Conservation (phyloP, 2,797 vertebrate genomes). For the Dromococcyx pavoninus region DNA sequence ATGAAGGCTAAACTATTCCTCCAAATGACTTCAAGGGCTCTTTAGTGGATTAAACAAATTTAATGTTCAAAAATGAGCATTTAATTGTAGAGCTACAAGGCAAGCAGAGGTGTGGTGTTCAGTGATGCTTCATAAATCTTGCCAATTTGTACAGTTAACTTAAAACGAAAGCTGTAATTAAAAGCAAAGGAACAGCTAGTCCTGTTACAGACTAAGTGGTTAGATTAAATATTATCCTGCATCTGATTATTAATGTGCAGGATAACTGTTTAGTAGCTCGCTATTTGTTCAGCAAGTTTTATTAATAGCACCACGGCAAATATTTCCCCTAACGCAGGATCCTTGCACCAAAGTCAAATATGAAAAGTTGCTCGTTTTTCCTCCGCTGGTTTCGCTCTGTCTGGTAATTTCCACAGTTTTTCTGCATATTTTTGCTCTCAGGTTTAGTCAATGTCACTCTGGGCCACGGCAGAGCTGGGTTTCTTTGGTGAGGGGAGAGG, state of each 20-base stretch:
- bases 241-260: conserved; percentile 26
- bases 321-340: neutral
- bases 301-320: neutral
- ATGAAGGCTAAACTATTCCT: neutral
- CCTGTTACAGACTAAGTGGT: neutral
- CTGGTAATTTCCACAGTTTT: conserved; percentile 62
- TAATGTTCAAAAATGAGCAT: neutral
- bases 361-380: neutral
- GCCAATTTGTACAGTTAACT: conserved; percentile 33
- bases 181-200: conserved; percentile 37
- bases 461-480: fast-evolving
- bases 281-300: conserved; percentile 36
- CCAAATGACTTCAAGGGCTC: neutral
- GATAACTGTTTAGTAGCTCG: neutral
- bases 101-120: neutral
- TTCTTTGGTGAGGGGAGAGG: neutral
- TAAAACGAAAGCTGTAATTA: conserved; percentile 51
- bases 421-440: conserved; percentile 5
- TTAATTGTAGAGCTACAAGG: neutral
- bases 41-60: conserved; percentile 11
- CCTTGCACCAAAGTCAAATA: neutral
- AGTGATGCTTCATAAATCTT: conserved; percentile 29
- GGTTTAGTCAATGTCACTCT: conserved; percentile 50
- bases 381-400: neutral
- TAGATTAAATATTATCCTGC: conserved; percentile 28